A percentile compares a stretch with the other conserved stretches of the same genome.
Conservation (phyloP, 1,140 invertebrate species). For the Cyclargus thomasi region DNA sequence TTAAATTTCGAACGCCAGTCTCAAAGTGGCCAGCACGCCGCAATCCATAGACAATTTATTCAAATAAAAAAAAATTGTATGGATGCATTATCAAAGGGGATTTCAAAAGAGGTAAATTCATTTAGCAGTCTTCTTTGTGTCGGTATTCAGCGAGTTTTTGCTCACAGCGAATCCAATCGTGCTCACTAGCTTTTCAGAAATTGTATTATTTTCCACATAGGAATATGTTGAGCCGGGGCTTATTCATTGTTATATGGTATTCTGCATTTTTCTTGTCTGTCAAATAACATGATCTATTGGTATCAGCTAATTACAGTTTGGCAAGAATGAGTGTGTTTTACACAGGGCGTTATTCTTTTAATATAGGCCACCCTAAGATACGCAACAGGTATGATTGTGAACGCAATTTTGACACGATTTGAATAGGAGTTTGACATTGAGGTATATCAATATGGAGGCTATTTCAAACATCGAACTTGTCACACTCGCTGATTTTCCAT, state of each 20-base stretch:
- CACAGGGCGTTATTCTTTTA: too few relatives aligned
- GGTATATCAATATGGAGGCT: too few relatives aligned
- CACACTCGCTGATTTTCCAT: too few relatives aligned
- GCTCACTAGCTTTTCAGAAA: constrained; percentile 2
- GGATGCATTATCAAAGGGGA: constrained; percentile 32
- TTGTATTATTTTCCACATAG: constrained; percentile 15
- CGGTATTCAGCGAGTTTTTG: constrained; percentile 20
- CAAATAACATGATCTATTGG: too few relatives aligned
- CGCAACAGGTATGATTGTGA: too few relatives aligned
- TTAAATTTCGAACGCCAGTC: not conserved
- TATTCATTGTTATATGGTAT: not conserved
- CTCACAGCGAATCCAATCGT: constrained; percentile 15
- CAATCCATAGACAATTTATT: constrained; percentile 6
- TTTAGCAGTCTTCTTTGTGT: constrained; percentile 39
- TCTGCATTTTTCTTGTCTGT: not conserved
- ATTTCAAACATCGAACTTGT: too few relatives aligned
- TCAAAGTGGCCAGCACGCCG: not conserved
- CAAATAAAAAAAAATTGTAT: constrained; percentile 16
- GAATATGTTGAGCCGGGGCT: not conserved
- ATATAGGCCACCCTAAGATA: too few relatives aligned
- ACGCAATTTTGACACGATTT: too few relatives aligned
- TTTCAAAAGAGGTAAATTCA: constrained; percentile 34
- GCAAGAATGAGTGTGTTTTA: too few relatives aligned
- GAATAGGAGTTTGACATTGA: too few relatives aligned
- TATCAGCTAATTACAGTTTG: too few relatives aligned